Conservation (phyloP, 2,797 vertebrate species). For the Aeoliscus strigatus region DNA sequence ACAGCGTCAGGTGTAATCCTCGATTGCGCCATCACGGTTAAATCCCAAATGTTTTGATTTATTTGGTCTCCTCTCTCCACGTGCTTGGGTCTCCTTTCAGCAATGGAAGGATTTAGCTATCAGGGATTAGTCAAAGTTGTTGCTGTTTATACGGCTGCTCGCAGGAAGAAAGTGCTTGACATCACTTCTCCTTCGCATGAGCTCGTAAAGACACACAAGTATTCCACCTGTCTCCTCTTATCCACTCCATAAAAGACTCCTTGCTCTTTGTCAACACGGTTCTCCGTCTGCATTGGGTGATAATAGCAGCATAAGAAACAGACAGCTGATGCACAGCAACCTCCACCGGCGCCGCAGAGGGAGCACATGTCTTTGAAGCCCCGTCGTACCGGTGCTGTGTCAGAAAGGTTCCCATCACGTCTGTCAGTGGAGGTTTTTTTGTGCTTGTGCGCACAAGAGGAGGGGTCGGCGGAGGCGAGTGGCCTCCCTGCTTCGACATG, state of each 20-base stretch:
- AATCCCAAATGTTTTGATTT: constrained; percentile 52
- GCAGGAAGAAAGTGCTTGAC: constrained; percentile 33
- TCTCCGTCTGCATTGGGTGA: constrained; percentile 20
- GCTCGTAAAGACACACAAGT: constrained; percentile 3
- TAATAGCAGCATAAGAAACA: constrained; percentile 27
- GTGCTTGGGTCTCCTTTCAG: constrained; percentile 53
- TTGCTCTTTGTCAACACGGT: constrained; percentile 38
- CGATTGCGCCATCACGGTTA: constrained; percentile 40
- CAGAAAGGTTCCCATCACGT: constrained; percentile 15
- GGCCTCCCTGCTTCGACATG: constrained; percentile 44
- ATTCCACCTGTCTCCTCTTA: constrained; percentile 26
- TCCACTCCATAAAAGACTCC: constrained; percentile 23
- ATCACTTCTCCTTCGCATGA: constrained; percentile 15
- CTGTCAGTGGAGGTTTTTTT: constrained; percentile 23
- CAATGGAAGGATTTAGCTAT: constrained; percentile 40
- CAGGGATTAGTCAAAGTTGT: constrained; percentile 45
- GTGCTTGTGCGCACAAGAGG: constrained; percentile 23
- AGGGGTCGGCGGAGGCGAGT: constrained; percentile 25
- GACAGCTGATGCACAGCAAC: constrained; percentile 42
- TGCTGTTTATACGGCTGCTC: constrained; percentile 37
- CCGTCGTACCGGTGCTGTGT: constrained; percentile 20
- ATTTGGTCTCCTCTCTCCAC: constrained; percentile 38
- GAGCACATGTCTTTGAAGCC: constrained; percentile 40
- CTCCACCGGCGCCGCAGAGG: constrained; percentile 33
- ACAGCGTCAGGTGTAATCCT: constrained; percentile 55